Evolutionary conservation across 2,888 invertebrate genomes (phyloP).

Genomic region (Phasia obesa): DNA sequence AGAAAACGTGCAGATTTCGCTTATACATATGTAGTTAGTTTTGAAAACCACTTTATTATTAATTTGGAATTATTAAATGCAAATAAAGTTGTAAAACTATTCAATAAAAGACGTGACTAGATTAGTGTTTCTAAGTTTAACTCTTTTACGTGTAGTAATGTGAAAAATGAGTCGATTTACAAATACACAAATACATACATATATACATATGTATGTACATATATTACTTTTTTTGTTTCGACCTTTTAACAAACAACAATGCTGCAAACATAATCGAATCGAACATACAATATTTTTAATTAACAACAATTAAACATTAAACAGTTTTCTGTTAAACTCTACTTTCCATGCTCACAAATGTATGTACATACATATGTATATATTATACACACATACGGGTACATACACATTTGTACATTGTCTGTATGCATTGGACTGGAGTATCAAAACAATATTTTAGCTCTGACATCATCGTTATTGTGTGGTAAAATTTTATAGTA

Average conservation of each 20-base stretch:
- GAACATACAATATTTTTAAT: conserved; percentile 42
- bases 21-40: conserved; percentile 1
- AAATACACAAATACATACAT: no score
- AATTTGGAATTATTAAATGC: conserved; percentile 56
- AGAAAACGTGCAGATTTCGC: no score
- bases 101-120: conserved; percentile 58
- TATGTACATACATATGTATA: background rate
- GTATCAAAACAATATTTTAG: conserved; percentile 53
- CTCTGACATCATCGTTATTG: conserved; percentile 66
- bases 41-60: conserved; percentile 57
- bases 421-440: background rate
- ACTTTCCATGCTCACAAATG: background rate
- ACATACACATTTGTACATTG: background rate
- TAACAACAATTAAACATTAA: conserved; percentile 43
- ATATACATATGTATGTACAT: no score
- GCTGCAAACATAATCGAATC: background rate
- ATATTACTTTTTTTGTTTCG: no score
- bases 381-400: background rate
- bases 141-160: no score
- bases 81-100: conserved; percentile 42
- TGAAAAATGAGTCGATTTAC: background rate
- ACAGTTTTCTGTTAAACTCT: no score
- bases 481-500: conserved; percentile 50
- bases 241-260: background rate
- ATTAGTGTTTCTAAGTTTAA: conserved; percentile 43